These are phyloP conservation scores for Baccha elongata DNA, from an alignment of 2,888 invertebrate genomes.

Conservation along the genomic window DNA sequence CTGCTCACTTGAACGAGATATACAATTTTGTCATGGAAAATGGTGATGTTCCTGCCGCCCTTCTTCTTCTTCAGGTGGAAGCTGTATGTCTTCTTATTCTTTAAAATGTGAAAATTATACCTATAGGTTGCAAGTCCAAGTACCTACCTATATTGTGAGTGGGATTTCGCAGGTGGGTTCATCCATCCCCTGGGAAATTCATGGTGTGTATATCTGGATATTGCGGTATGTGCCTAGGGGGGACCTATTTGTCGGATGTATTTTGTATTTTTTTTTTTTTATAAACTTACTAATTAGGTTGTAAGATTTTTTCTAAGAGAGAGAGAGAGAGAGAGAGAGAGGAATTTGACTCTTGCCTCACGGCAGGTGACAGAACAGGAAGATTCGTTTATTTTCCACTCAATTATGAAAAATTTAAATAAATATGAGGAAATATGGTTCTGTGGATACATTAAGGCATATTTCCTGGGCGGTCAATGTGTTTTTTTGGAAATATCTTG, in stretches of 20 bases:
- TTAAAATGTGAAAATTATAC: conserved; percentile 49
- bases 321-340: not conserved
- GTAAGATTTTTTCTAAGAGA: conserved; percentile 7
- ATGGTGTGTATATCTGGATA: not conserved
- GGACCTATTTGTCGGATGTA: conserved; percentile 60
- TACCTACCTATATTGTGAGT: too few relatives aligned
- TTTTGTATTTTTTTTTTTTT: too few relatives aligned
- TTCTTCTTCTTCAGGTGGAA: conserved; percentile 8
- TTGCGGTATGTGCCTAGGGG: conserved; percentile 26
- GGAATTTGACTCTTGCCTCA: conserved; percentile 29
- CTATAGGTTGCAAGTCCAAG: conserved; percentile 16
- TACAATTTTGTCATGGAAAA: conserved; percentile 43
- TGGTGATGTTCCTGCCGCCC: not conserved
- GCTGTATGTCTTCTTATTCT: not conserved
- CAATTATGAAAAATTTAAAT: conserved; percentile 48
- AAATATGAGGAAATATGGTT: conserved; percentile 47
- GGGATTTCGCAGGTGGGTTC: conserved; percentile 36
- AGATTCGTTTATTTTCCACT: conserved; percentile 20
- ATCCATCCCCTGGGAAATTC: conserved; percentile 55
- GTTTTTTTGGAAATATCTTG: not conserved
- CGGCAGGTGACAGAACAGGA: conserved; percentile 43
- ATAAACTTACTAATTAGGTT: conserved; percentile 69
- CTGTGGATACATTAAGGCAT: conserved; percentile 26
- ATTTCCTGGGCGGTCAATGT: conserved; percentile 15
- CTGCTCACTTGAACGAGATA: conserved; percentile 28